Conservation (phyloP, 2,888 invertebrate species). For the Cephus sareptanus region DNA sequence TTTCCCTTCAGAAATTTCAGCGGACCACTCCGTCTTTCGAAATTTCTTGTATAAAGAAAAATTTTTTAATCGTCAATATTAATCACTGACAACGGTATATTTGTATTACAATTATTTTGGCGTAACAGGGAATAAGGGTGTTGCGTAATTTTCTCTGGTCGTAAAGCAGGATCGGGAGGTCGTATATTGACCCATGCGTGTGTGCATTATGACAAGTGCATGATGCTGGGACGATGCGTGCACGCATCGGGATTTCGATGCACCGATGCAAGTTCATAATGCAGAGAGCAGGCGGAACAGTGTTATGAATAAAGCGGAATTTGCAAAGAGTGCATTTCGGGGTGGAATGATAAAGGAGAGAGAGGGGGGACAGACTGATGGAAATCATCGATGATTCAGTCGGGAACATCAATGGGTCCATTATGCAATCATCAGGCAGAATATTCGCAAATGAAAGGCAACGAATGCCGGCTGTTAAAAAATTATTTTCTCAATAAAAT, state of each 20-base stretch:
- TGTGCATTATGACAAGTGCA: background rate
- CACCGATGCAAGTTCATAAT: background rate
- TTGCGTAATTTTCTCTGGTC: background rate
- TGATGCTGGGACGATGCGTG: background rate
- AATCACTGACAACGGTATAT: no score
- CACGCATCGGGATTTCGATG: background rate
- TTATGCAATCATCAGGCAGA: background rate
- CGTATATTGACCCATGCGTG: background rate
- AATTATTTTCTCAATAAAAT: background rate
- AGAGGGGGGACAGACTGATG: slow-evolving; percentile 34
- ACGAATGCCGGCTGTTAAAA: background rate
- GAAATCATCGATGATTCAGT: slow-evolving; percentile 27
- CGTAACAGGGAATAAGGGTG: background rate
- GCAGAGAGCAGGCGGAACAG: background rate
- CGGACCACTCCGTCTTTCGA: no score
- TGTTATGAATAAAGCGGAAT: background rate
- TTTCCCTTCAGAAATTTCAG: background rate
- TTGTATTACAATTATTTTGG: background rate
- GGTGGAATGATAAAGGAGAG: background rate
- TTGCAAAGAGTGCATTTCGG: background rate
- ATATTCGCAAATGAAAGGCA: background rate
- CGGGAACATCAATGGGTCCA: background rate
- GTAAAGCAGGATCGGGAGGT: background rate
- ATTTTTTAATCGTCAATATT: no score
- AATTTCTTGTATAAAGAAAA: no score